Evolutionary conservation across 2,797 vertebrate species (phyloP).

Genomic region (Knipowitschia caucasica): DNA sequence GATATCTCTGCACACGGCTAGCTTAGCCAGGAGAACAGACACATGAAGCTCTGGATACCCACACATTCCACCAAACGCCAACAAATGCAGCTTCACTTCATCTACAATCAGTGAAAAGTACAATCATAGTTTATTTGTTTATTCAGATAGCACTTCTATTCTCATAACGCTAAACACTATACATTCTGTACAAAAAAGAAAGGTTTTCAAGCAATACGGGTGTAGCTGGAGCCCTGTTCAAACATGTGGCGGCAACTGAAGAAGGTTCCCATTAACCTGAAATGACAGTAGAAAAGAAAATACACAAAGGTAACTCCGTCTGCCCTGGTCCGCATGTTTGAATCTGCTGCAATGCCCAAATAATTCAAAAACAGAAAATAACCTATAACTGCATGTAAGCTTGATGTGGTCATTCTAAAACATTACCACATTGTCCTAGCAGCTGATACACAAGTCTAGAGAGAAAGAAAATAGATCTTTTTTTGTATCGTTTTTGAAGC

Average conservation of each 20-base stretch:
- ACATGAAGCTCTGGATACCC: slow-evolving; percentile 57
- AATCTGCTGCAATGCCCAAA: slow-evolving; percentile 41
- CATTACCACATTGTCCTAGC: slow-evolving; percentile 28
- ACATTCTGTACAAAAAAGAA: slow-evolving; percentile 34
- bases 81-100: slow-evolving; percentile 25
- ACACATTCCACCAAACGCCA: slow-evolving; percentile 16
- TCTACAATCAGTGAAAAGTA: slow-evolving; percentile 57
- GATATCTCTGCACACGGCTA: slow-evolving; percentile 60
- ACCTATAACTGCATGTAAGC: too few relatives aligned
- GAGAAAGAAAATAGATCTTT: neutral
- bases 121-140: slow-evolving; percentile 47
- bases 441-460: too few relatives aligned
- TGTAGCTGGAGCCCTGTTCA: slow-evolving; percentile 25
- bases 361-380: slow-evolving; percentile 27
- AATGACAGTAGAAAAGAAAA: slow-evolving; percentile 12
- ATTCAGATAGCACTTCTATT: slow-evolving; percentile 26
- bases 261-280: too few relatives aligned
- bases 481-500: slow-evolving; percentile 37
- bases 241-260: neutral
- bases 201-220: slow-evolving; percentile 20
- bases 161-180: slow-evolving; percentile 20
- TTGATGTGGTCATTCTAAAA: too few relatives aligned
- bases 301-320: neutral
- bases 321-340: neutral
- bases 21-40: slow-evolving; percentile 64